Conservation (phyloP, 2,113 vertebrate species). For the Charina bottae region DNA sequence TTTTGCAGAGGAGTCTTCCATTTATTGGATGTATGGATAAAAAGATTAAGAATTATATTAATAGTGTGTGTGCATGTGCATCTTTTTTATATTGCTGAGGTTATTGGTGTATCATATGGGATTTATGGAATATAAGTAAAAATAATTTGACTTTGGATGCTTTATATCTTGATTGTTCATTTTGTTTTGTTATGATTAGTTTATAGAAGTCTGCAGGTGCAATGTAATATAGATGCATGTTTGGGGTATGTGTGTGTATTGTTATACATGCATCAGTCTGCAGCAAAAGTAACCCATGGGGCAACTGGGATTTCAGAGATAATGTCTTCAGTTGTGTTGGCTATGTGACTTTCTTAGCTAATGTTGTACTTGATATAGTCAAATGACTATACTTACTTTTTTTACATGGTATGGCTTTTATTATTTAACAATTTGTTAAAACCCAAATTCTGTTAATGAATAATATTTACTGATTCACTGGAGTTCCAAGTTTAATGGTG, state of each 20-base stretch:
- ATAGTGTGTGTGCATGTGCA: too few relatives aligned
- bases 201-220: background rate
- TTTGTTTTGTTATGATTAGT: background rate
- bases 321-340: background rate
- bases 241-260: background rate
- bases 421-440: background rate
- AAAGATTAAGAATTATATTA: too few relatives aligned
- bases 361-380: background rate
- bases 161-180: background rate
- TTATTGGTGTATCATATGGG: too few relatives aligned
- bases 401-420: constrained; percentile 39
- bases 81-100: too few relatives aligned
- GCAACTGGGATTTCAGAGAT: background rate
- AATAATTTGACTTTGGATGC: background rate
- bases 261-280: background rate
- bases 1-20: too few relatives aligned
- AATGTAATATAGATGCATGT: background rate
- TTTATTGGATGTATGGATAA: too few relatives aligned
- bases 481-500: constrained; percentile 20
- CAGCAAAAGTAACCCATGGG: background rate
- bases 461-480: constrained; percentile 40
- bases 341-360: background rate
- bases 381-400: constrained; percentile 19
- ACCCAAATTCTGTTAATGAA: constrained; percentile 18
- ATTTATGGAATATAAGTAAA: background rate